A percentile compares a stretch with the other conserved stretches of the same genome.
Conservation (phyloP, 2,797 vertebrate genomes). For the Sebastes hubbsi region DNA sequence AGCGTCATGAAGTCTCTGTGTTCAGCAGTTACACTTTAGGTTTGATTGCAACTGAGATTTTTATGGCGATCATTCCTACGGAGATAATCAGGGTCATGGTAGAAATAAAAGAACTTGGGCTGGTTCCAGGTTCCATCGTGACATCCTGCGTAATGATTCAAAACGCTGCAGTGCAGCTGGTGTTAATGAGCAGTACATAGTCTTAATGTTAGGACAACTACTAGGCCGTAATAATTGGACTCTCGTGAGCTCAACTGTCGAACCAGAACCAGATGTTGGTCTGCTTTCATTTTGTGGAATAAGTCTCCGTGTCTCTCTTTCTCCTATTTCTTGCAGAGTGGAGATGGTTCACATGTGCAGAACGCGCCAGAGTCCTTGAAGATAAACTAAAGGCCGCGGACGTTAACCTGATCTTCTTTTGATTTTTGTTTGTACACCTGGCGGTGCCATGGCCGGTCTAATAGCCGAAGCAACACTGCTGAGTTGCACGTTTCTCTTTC, state of each 20-base stretch:
- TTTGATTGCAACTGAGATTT: slow-evolving; percentile 28
- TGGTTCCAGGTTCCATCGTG: slow-evolving; percentile 18
- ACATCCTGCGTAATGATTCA: slow-evolving; percentile 30
- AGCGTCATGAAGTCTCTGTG: background rate
- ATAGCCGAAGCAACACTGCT: slow-evolving; percentile 19
- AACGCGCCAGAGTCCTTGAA: slow-evolving; percentile 41
- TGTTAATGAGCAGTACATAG: slow-evolving; percentile 30
- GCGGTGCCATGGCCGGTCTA: slow-evolving; percentile 41
- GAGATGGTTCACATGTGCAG: slow-evolving; percentile 14
- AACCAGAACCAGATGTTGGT: slow-evolving; percentile 66
- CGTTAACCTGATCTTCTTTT: slow-evolving; percentile 8
- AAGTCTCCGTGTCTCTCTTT: slow-evolving; percentile 61
- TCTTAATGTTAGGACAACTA: slow-evolving; percentile 45
- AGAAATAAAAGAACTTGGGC: slow-evolving; percentile 20
- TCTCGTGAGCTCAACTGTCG: slow-evolving; percentile 52
- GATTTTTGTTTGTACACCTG: background rate
- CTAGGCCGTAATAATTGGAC: slow-evolving; percentile 54
- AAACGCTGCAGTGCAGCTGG: slow-evolving; percentile 32
- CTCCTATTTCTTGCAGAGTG: slow-evolving; percentile 40
- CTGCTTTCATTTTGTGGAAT: slow-evolving; percentile 73
- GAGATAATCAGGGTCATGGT: slow-evolving; percentile 1
- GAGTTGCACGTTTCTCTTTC: slow-evolving; percentile 60
- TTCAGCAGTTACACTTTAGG: slow-evolving; percentile 14
- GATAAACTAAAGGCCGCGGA: slow-evolving; percentile 36
- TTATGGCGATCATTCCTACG: background rate